phyloP scores from a whole-genome alignment of 2,113 vertebrate species.

The Malurus alboscapulatus region DNA sequence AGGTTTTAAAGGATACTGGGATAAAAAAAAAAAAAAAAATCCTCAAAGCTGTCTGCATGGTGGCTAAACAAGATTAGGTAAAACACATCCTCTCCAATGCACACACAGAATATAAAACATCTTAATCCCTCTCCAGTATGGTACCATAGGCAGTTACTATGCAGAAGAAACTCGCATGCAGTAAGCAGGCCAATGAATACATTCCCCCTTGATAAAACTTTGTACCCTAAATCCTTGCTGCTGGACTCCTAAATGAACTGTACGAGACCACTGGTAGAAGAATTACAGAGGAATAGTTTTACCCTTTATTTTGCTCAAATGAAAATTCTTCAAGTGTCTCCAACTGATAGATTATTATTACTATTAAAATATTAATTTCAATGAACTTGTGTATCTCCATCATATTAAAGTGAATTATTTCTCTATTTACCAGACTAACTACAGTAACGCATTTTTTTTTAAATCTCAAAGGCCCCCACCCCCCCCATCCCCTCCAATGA shows the following conservation, averaged over 20 bases:
- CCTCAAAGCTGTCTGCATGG: constrained; percentile 81
- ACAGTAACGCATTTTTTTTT: not conserved
- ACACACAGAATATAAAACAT: constrained; percentile 81
- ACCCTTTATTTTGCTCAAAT: not conserved
- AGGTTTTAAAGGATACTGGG: constrained; percentile 72
- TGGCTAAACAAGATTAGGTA: constrained; percentile 85
- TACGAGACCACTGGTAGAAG: not conserved
- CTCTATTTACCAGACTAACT: not conserved
- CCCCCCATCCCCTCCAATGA: not conserved
- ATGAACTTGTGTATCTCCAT: not conserved
- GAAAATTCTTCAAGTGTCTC: not conserved
- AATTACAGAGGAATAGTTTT: not conserved
- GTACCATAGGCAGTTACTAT: constrained; percentile 47
- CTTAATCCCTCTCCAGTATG: constrained; percentile 59
- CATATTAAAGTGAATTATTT: not conserved
- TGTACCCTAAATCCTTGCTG: not conserved
- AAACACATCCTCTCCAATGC: constrained; percentile 83
- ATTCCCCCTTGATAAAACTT: not conserved
- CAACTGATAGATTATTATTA: not conserved
- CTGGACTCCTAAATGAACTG: not conserved
- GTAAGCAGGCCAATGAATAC: not conserved
- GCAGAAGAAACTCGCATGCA: not conserved
- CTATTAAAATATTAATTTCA: not conserved
- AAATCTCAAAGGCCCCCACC: not conserved
- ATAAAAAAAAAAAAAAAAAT: constrained; percentile 64